Percentiles rank a stretch among this genome's conserved stretches.
Conservation (phyloP, 2,797 vertebrate species). For the Argentina silus region DNA sequence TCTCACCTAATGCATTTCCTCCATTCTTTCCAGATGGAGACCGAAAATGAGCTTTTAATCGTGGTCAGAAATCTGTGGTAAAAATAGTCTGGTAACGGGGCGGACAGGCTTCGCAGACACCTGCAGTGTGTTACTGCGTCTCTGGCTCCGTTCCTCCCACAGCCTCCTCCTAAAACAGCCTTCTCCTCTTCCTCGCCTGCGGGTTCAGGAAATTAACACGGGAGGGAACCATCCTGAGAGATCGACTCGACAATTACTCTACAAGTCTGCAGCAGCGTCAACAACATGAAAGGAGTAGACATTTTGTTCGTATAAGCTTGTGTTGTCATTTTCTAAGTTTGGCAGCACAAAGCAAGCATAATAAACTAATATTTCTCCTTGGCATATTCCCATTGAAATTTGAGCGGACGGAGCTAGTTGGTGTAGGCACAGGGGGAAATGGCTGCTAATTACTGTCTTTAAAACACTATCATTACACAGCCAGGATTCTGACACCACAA, state of each 20-base stretch:
- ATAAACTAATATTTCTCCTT: slow-evolving; percentile 33
- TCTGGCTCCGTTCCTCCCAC: slow-evolving; percentile 16
- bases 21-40: slow-evolving; percentile 41
- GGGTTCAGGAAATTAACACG: slow-evolving; percentile 44
- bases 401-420: slow-evolving; percentile 12
- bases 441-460: slow-evolving; percentile 61
- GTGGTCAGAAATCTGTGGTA: slow-evolving; percentile 27
- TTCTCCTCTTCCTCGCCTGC: not conserved
- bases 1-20: slow-evolving; percentile 21
- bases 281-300: slow-evolving; percentile 26
- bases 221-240: slow-evolving; percentile 30
- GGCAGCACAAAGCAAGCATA: not conserved
- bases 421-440: slow-evolving; percentile 6
- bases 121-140: slow-evolving; percentile 37
- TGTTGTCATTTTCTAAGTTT: slow-evolving; percentile 9
- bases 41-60: slow-evolving; percentile 52
- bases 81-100: slow-evolving; percentile 29
- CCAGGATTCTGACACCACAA: slow-evolving; percentile 63
- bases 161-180: not conserved
- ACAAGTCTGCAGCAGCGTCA: slow-evolving; percentile 1
- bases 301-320: not conserved
- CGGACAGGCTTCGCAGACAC: slow-evolving; percentile 33
- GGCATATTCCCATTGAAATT: slow-evolving; percentile 13
- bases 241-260: slow-evolving; percentile 42
- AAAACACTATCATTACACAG: slow-evolving; percentile 62